Conservation (phyloP, 2,113 vertebrate species). For the Tautogolabrus adspersus region DNA sequence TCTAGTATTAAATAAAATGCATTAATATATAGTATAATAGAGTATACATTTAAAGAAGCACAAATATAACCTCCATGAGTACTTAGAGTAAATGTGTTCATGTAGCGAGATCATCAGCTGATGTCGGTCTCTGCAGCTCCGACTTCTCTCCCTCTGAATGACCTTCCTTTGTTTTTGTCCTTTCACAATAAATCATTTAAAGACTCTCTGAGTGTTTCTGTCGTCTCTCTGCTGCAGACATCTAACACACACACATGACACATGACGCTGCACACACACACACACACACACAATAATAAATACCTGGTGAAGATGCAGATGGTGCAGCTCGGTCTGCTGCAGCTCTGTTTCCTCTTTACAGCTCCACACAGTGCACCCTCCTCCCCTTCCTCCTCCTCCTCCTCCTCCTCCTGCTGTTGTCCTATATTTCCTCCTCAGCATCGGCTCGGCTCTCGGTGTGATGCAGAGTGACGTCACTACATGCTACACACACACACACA, state of each 20-base stretch:
- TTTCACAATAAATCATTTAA: neutral
- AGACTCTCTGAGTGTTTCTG: neutral
- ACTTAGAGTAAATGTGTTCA: neutral
- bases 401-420: constrained; percentile 42
- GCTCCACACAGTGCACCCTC: constrained; percentile 8
- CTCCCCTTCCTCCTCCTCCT: constrained; percentile 26
- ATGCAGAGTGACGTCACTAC: constrained; percentile 58
- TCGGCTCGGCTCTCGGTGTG: constrained; percentile 32
- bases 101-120: neutral
- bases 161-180: constrained; percentile 28
- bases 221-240: neutral
- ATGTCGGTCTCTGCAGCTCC: neutral
- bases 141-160: neutral
- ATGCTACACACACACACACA: neutral
- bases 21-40: too few relatives aligned
- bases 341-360: constrained; percentile 39
- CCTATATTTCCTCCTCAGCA: constrained; percentile 61
- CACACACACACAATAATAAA: neutral
- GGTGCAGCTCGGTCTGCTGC: constrained; percentile 17
- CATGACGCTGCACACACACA: neutral
- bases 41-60: too few relatives aligned
- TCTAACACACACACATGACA: neutral
- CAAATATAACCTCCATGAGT: too few relatives aligned
- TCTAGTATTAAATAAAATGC: too few relatives aligned
- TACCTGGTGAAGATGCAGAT: constrained; percentile 29